phyloP scores from a whole-genome alignment of 1,140 invertebrate species.

The Piezodorus guildinii region DNA sequence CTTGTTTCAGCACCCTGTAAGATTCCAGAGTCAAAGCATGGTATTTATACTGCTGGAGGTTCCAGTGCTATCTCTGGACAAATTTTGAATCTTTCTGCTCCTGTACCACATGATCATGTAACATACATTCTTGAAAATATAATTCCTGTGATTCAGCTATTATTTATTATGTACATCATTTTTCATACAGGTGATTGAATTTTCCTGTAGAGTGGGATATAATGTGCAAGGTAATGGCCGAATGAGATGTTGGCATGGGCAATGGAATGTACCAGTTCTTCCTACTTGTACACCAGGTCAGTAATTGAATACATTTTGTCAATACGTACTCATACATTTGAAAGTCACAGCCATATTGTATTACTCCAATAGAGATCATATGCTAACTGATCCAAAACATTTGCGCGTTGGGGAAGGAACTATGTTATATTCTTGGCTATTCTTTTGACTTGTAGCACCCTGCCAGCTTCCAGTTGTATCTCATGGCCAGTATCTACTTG shows the following conservation, averaged over 20 bases:
- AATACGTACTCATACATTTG: too few relatives aligned
- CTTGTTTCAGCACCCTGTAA: constrained; percentile 49
- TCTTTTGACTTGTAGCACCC: constrained; percentile 32
- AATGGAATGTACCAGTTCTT: constrained; percentile 58
- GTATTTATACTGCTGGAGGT: constrained; percentile 39
- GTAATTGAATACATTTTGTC: background rate
- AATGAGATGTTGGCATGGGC: constrained; percentile 62
- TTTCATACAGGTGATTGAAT: constrained; percentile 43
- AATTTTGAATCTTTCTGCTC: constrained; percentile 36
- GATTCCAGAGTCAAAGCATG: constrained; percentile 48
- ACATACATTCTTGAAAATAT: constrained; percentile 22
- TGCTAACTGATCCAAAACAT: too few relatives aligned
- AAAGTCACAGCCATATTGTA: too few relatives aligned
- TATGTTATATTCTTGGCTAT: background rate
- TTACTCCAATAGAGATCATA: too few relatives aligned
- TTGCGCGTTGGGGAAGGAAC: too few relatives aligned
- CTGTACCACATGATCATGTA: constrained; percentile 41
- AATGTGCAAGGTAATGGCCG: constrained; percentile 55
- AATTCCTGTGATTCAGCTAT: constrained; percentile 34
- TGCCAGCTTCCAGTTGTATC: constrained; percentile 59
- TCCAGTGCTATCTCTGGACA: constrained; percentile 32
- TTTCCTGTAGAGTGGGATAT: constrained; percentile 53
- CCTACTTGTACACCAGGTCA: constrained; percentile 64
- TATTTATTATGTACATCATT: background rate
- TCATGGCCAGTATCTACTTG: constrained; percentile 59